Evolutionary conservation across 2,888 invertebrate species (phyloP).

Genomic region (Teleogryllus oceanicus): DNA sequence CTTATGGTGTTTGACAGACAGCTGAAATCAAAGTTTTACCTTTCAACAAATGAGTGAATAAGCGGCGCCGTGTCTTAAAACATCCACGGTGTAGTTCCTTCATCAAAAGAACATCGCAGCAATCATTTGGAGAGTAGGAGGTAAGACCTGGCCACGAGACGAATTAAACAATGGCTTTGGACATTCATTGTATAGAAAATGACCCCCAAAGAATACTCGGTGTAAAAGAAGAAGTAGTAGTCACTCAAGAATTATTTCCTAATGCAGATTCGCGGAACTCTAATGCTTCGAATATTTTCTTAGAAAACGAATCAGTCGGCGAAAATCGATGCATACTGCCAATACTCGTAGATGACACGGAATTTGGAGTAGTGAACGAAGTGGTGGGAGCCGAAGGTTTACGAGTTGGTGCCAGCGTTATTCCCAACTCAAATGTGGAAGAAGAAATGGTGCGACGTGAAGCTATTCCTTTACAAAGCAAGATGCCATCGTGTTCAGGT

Average conservation of each 20-base stretch:
- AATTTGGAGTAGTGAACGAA: slow-evolving; percentile 6
- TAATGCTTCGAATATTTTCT: neutral
- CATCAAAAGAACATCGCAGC: neutral
- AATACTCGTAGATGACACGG: neutral
- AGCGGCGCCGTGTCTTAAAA: neutral
- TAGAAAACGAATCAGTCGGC: slow-evolving; percentile 1
- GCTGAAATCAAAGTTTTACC: neutral
- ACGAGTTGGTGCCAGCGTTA: neutral
- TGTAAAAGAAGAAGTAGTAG: neutral
- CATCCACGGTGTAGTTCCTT: neutral
- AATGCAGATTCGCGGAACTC: neutral
- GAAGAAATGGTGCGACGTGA: slow-evolving; percentile 8
- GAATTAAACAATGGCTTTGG: slow-evolving; percentile 7
- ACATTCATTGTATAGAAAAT: slow-evolving; percentile 9
- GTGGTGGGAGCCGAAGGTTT: neutral
- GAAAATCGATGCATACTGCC: neutral
- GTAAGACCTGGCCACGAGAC: neutral
- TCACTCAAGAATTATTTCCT: slow-evolving; percentile 1
- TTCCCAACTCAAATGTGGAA: neutral
- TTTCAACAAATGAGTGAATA: slow-evolving; percentile 18
- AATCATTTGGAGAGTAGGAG: slow-evolving; percentile 4
- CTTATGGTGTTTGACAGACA: neutral
- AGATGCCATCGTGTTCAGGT: neutral
- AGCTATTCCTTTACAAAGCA: slow-evolving; percentile 18
- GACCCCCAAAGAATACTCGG: neutral